Evolutionary conservation across 2,888 invertebrate species (phyloP).

Genomic region (Hipparchia sbordonii): DNA sequence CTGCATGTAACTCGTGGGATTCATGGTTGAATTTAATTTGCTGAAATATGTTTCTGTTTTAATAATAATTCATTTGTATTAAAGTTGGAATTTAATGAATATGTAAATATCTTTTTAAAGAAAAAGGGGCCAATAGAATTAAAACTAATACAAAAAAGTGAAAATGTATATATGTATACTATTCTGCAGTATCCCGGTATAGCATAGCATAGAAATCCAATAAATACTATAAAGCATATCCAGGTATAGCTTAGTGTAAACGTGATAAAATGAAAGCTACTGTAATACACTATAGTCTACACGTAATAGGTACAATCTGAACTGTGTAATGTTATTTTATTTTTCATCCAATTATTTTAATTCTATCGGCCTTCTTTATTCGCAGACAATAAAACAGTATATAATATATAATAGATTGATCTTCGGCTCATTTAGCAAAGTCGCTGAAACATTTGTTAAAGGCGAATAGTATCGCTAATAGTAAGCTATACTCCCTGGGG

Average conservation of each 20-base stretch:
- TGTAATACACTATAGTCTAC: too few species aligned
- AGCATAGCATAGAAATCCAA: too few species aligned
- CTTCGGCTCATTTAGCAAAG: not conserved
- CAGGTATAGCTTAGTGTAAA: too few species aligned
- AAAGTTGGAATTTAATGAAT: not conserved
- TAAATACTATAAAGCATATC: too few species aligned
- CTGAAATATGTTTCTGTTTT: not conserved
- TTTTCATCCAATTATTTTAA: not conserved
- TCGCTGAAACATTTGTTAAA: not conserved
- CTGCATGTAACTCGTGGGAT: not conserved
- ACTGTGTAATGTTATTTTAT: not conserved
- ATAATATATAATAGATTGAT: not conserved
- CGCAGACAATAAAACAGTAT: not conserved
- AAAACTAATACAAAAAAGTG: too few species aligned
- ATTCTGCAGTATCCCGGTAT: too few species aligned
- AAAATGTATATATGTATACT: too few species aligned
- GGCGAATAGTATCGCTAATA: too few species aligned
- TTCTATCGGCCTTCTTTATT: not conserved
- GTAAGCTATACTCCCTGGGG: not conserved
- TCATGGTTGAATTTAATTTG: not conserved
- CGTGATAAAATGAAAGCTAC: too few species aligned
- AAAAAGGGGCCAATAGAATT: too few species aligned
- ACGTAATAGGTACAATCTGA: too few species aligned
- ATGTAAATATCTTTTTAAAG: too few species aligned
- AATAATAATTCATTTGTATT: not conserved